phyloP scores from a whole-genome alignment of 2,113 vertebrate species.

The Peromyscus maniculatus region DNA sequence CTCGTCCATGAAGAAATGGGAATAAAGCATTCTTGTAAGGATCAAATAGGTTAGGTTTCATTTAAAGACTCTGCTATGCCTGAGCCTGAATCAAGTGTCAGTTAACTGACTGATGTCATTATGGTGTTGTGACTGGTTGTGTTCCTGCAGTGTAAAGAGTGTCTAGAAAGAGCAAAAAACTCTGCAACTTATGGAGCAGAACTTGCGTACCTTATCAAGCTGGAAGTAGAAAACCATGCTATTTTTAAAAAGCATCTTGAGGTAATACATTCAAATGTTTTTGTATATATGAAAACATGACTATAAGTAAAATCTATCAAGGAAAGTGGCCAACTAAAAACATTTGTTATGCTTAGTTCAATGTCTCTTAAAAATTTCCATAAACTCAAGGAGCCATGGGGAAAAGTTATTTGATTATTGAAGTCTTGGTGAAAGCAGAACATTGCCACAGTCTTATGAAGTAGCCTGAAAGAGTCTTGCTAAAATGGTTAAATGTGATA shows the following conservation, averaged over 20 bases:
- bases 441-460: background rate
- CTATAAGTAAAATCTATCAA: background rate
- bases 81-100: background rate
- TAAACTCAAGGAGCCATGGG: background rate
- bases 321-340: background rate
- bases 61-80: background rate
- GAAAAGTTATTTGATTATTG: background rate
- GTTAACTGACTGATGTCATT: background rate
- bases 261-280: background rate
- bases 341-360: background rate
- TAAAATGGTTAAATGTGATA: background rate
- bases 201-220: background rate
- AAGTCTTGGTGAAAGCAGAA: conserved; percentile 4
- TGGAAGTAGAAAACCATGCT: background rate
- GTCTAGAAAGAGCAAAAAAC: background rate
- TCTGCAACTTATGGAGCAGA: background rate
- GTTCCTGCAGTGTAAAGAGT: accelerated
- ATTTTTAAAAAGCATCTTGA: background rate
- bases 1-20: background rate
- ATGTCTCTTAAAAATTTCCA: background rate
- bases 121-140: background rate
- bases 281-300: background rate
- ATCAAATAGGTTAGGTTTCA: background rate
- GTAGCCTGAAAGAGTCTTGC: background rate
- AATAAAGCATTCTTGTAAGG: background rate